Base-by-base conservation (phyloP, 2,797 vertebrate genomes). In the Malurus splendens region DNA sequence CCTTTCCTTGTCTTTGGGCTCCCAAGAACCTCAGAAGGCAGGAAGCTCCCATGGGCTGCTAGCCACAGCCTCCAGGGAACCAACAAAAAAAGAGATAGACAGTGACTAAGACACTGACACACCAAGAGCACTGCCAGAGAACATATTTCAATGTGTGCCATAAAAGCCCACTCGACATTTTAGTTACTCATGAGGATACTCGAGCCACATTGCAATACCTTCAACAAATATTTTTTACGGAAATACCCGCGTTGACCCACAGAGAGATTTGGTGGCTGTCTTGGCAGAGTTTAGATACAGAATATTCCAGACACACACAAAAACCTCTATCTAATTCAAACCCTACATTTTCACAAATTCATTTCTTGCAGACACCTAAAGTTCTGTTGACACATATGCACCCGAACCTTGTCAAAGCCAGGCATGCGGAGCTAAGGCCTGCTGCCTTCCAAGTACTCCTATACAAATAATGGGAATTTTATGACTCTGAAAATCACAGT, bases 11-110 rank as follows among this genome's bases (percentile, higher is more conserved):
- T 47, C 24, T 65, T 18, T 24, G 33, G 44, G 18, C 9, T 64
- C 61, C 33, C 8, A 20, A 27, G 61, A 27, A 27, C 23, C 24
- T 64, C 42, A 64, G 61, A 64, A 47, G n/a, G 42, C 2, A 5
- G 61, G 18, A 33, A 47, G 32, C 18, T 47, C 61, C 44, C 18
- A 20, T 15, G 24, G 32, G 32, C 61, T 65, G 61, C 61, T 47
- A 28, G 44, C 32, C 44, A 65, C 4, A 0, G 44, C 44, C 61
- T 20, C 61, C 2, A 0, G 18, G 32, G 44, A 27, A 27, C 13
- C 18, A 23, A 15, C 15, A 65, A 65, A 33, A 33, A 47, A 27
- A 36, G 44, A 33, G 24, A 45, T 2, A 24, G 60, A 47, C n/a
- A 47, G 32, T 65, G 13, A 36, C 61, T 36, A 64, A 45, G 42